Evolutionary conservation across 2,797 vertebrate species (phyloP).

Genomic region (Scarus forsteni): DNA sequence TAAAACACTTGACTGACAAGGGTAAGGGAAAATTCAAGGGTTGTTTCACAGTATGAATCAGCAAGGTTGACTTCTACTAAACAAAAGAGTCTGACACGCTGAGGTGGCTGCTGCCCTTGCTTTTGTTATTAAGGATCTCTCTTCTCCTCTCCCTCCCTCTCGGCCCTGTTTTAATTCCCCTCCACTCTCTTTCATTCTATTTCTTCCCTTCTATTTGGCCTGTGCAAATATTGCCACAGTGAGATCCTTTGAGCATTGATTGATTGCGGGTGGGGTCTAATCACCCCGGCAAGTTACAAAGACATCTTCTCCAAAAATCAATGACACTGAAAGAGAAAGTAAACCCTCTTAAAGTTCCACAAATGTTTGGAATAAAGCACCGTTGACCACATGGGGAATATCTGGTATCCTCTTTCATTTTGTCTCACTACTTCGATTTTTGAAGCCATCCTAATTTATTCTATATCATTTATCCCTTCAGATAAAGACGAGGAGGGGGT

Average conservation of each 20-base stretch:
- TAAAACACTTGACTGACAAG: constrained; percentile 29
- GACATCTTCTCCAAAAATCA: constrained; percentile 77
- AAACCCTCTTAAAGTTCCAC: constrained; percentile 63
- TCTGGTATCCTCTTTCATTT: constrained; percentile 52
- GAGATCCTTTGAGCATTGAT: constrained; percentile 61
- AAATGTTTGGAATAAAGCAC: constrained; percentile 42
- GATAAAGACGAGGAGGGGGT: constrained; percentile 34
- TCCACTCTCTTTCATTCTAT: constrained; percentile 28
- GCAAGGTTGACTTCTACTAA: constrained; percentile 31
- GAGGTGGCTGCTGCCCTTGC: constrained; percentile 35
- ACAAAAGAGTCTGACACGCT: constrained; percentile 23
- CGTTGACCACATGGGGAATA: constrained; percentile 42
- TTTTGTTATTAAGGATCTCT: not conserved
- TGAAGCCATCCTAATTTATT: constrained; percentile 62
- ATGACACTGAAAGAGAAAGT: constrained; percentile 71
- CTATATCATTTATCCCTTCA: constrained; percentile 59
- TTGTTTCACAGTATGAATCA: constrained; percentile 41
- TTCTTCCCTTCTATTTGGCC: constrained; percentile 56
- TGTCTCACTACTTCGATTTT: constrained; percentile 54
- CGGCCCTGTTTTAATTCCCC: constrained; percentile 13
- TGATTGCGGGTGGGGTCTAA: constrained; percentile 67
- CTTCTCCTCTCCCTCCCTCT: constrained; percentile 1
- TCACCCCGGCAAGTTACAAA: constrained; percentile 71
- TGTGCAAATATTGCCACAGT: constrained; percentile 66
- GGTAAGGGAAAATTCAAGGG: constrained; percentile 35